Conservation (phyloP, 2,113 vertebrate genomes). For the Melanotaenia duboulayi region DNA sequence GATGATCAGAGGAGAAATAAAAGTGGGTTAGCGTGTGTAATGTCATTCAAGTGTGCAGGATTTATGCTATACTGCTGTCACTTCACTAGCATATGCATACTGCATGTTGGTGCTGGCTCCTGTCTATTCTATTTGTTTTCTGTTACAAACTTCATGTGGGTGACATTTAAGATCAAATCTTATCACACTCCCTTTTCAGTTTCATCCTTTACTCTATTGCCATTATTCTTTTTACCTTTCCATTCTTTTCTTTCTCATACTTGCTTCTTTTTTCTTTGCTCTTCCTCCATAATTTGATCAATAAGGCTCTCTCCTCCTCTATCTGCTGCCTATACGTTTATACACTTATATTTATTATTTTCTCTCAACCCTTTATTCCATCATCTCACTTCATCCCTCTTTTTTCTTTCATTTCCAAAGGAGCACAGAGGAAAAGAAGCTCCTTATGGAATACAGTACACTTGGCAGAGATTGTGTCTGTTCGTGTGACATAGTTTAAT, state of each 20-base stretch:
- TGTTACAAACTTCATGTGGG: background rate
- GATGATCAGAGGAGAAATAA: slow-evolving; percentile 33
- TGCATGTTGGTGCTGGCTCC: background rate
- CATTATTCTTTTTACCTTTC: background rate
- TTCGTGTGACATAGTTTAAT: slow-evolving; percentile 7
- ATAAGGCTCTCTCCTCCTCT: background rate
- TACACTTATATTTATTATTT: background rate
- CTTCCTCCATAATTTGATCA: slow-evolving; percentile 9
- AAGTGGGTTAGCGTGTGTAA: background rate
- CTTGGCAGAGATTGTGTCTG: slow-evolving; percentile 22
- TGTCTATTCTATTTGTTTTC: slow-evolving; percentile 3
- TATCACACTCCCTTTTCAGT: background rate
- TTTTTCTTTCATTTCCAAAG: background rate
- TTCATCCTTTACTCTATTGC: background rate
- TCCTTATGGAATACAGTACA: slow-evolving; percentile 25
- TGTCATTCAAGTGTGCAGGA: slow-evolving; percentile 4
- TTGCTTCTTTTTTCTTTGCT: background rate
- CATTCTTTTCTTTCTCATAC: background rate
- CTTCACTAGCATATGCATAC: slow-evolving; percentile 8
- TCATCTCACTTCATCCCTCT: background rate
- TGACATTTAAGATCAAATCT: slow-evolving; percentile 5
- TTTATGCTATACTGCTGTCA: slow-evolving; percentile 4
- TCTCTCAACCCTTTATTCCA: background rate
- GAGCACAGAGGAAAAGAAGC: slow-evolving; percentile 17
- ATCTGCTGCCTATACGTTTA: background rate